Evolutionary conservation across 2,113 vertebrate genomes (phyloP).

Genomic region (Corvus moneduloides): DNA sequence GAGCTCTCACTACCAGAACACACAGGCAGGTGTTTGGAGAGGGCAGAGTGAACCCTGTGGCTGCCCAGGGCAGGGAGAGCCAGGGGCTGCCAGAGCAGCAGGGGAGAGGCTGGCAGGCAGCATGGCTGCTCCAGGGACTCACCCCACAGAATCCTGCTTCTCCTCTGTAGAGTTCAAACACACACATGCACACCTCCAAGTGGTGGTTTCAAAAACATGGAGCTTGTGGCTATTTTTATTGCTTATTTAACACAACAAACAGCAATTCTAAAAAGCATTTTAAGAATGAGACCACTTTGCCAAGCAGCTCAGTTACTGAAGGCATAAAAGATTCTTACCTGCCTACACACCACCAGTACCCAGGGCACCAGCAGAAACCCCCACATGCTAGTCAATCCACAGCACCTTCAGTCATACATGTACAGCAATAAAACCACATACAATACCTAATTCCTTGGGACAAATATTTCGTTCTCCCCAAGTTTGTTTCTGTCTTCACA

Average conservation of each 20-base stretch:
- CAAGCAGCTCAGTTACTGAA: not conserved
- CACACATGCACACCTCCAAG: not conserved
- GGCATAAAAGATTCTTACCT: not conserved
- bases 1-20: not conserved
- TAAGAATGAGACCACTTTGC: not conserved
- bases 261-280: not conserved
- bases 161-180: not conserved
- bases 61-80: not conserved
- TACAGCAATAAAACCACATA: not conserved
- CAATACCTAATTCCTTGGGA: not conserved
- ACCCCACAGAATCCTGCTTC: not conserved
- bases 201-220: not conserved
- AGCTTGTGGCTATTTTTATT: slow-evolving; percentile 13
- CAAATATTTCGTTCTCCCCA: not conserved
- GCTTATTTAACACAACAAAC: not conserved
- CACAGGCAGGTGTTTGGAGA: too few relatives aligned
- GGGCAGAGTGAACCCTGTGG: rapidly evolving
- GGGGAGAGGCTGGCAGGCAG: not conserved
- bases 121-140: rapidly evolving
- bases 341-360: too few relatives aligned
- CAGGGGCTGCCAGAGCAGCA: not conserved
- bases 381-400: not conserved
- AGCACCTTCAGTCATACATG: not conserved
- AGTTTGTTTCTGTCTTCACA: not conserved
- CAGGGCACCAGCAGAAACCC: not conserved